phyloP scores from a whole-genome alignment of 2,113 vertebrate genomes.

The Sorex fumeus region DNA sequence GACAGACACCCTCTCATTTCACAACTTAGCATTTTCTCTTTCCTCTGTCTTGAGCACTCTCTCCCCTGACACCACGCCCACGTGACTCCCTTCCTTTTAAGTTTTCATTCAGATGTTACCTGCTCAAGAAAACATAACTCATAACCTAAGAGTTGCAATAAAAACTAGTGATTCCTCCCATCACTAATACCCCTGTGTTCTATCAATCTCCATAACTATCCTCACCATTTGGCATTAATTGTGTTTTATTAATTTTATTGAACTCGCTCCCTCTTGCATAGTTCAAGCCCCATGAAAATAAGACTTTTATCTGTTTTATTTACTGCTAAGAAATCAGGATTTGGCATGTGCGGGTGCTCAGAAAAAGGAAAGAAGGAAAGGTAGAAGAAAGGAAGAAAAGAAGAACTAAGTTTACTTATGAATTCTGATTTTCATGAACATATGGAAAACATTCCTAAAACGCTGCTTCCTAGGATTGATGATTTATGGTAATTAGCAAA shows the following conservation, averaged over 20 bases:
- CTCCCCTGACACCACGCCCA: not conserved
- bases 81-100: not conserved
- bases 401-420: not conserved
- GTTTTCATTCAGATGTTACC: conserved; percentile 13
- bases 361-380: not conserved
- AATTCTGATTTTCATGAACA: not conserved
- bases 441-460: not conserved
- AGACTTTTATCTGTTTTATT: not conserved
- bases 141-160: not conserved
- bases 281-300: not conserved
- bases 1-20: not conserved
- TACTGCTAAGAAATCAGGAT: conserved; percentile 13
- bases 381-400: not conserved
- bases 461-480: not conserved
- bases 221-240: not conserved
- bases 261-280: not conserved
- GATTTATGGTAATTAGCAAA: not conserved
- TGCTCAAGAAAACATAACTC: not conserved
- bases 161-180: not conserved
- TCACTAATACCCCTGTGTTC: not conserved
- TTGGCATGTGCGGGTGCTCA: not conserved
- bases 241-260: not conserved
- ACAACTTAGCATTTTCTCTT: not conserved
- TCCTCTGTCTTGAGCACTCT: not conserved
- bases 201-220: not conserved